phyloP scores from a whole-genome alignment of 2,797 vertebrate genomes.

The Picus viridis region DNA sequence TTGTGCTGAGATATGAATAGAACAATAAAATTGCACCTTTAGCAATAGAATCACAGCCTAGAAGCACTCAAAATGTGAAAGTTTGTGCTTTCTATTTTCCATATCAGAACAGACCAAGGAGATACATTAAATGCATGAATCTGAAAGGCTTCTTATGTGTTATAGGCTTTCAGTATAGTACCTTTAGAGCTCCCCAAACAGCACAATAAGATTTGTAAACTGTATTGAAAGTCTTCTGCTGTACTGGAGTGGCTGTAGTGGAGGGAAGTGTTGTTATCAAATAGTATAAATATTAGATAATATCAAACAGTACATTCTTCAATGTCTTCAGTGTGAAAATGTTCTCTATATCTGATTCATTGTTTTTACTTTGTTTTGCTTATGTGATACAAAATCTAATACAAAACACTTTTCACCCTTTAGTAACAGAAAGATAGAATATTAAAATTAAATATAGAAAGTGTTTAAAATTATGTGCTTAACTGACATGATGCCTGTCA shows the following conservation, averaged over 20 bases:
- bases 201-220: constrained; percentile 55
- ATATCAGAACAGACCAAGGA: constrained; percentile 4
- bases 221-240: constrained; percentile 34
- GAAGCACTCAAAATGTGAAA: not conserved
- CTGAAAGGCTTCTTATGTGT: constrained; percentile 14
- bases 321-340: not conserved
- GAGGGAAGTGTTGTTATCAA: constrained; percentile 52
- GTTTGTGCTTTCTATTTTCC: constrained; percentile 17
- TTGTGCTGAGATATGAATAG: not conserved
- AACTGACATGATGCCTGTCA: not conserved
- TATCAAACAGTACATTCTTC: constrained; percentile 9
- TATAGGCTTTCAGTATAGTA: constrained; percentile 27
- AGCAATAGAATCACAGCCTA: not conserved
- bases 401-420: not conserved
- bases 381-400: not conserved
- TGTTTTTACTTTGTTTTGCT: constrained; percentile 28
- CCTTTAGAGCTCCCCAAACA: constrained; percentile 34
- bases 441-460: not conserved
- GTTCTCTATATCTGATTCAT: not conserved
- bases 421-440: not conserved
- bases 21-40: not conserved
- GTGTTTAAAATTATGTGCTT: not conserved
- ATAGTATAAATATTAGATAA: constrained; percentile 55
- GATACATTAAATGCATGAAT: constrained; percentile 39
- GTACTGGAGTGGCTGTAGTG: not conserved